These are phyloP conservation scores for Polymixis lichenea DNA, from an alignment of 2,888 invertebrate genomes.

Conservation along the genomic window DNA sequence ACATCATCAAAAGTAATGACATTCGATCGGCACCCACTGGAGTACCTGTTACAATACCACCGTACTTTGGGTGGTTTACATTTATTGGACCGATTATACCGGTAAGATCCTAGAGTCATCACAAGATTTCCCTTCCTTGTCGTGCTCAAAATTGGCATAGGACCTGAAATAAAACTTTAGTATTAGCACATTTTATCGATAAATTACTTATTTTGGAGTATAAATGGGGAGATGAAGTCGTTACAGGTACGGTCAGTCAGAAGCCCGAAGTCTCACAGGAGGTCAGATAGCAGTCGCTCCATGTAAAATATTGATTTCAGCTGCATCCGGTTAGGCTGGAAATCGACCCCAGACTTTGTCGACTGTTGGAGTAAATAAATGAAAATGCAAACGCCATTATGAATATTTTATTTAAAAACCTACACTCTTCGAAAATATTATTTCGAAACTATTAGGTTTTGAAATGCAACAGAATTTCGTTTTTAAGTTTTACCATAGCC, in stretches of 20 bases:
- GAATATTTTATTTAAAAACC: background rate
- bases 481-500: too few species aligned
- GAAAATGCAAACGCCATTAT: background rate
- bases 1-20: conserved; percentile 22
- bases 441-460: too few species aligned
- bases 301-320: background rate
- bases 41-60: conserved; percentile 21
- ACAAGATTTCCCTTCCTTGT: conserved; percentile 34
- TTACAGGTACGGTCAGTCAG: background rate
- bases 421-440: background rate
- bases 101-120: conserved; percentile 29
- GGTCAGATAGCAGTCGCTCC: background rate
- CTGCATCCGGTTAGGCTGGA: background rate
- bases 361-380: background rate
- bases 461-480: background rate
- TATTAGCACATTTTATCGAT: background rate
- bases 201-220: background rate
- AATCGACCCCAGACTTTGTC: background rate
- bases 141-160: conserved; percentile 2
- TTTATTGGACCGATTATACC: conserved; percentile 10
- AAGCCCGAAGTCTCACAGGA: background rate
- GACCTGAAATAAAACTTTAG: conserved; percentile 3
- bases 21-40: conserved; percentile 15
- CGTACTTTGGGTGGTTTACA: conserved; percentile 5
- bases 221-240: background rate